A percentile compares a stretch with the other conserved stretches of the same genome.
Conservation (phyloP, 2,888 invertebrate species). For the Rhopalosiphum nymphaeae region DNA sequence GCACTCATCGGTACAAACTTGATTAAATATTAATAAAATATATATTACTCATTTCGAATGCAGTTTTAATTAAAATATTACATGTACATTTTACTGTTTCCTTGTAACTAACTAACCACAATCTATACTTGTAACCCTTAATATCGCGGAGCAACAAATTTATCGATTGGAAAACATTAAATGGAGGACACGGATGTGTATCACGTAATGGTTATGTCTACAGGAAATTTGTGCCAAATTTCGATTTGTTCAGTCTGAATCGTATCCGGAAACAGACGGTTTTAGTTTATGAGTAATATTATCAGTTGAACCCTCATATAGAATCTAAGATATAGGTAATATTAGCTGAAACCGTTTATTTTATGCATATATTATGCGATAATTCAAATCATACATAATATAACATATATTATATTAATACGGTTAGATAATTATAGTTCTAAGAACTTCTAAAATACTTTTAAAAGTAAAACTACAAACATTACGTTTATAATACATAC, state of each 20-base stretch:
- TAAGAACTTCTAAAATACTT: background rate
- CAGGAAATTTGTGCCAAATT: constrained; percentile 40
- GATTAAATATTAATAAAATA: background rate
- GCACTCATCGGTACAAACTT: background rate
- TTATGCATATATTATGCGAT: no score
- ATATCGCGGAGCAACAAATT: background rate
- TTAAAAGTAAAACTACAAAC: background rate
- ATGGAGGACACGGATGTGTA: background rate
- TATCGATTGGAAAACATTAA: background rate
- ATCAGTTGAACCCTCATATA: background rate
- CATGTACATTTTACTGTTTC: background rate
- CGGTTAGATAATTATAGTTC: background rate
- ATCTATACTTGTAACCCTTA: background rate
- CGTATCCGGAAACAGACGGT: constrained; percentile 16
- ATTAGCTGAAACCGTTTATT: no score
- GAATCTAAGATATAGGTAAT: background rate
- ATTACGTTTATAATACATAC: background rate
- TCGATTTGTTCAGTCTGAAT: constrained; percentile 21
- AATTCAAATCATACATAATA: background rate
- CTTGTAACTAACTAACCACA: background rate
- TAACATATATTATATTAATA: background rate
- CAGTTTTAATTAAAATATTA: background rate
- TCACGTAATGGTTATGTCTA: background rate
- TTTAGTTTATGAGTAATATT: background rate
- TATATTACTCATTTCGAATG: background rate